A percentile compares a stretch with the other conserved stretches of the same genome.
Evolutionary conservation across 2,797 vertebrate genomes (phyloP).

Genomic region (Glyptemys insculpta): DNA sequence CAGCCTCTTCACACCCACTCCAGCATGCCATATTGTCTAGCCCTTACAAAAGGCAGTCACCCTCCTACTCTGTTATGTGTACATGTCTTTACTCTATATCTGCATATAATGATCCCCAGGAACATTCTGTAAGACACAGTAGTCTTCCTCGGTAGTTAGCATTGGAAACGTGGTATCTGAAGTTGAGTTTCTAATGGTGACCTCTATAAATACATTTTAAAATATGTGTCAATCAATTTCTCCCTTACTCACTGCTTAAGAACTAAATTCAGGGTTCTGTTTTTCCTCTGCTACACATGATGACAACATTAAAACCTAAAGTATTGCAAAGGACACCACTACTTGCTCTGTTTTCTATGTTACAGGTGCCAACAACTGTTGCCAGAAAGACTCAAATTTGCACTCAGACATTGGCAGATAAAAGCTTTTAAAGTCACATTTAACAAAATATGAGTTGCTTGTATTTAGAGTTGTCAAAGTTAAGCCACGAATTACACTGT

Average conservation of each 20-base stretch:
- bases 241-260: background rate
- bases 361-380: background rate
- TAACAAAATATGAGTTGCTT: background rate
- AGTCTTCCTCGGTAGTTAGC: background rate
- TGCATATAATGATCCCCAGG: background rate
- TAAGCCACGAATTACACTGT: background rate
- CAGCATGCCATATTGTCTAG: accelerated
- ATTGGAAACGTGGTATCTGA: background rate
- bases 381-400: background rate
- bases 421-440: background rate
- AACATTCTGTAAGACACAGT: background rate
- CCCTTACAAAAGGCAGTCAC: background rate
- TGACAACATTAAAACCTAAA: background rate
- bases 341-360: background rate
- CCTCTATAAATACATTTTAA: background rate
- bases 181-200: background rate
- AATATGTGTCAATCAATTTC: background rate
- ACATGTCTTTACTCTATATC: background rate
- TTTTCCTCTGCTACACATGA: background rate
- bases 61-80: background rate
- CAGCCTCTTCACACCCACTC: background rate
- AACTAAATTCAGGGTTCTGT: background rate
- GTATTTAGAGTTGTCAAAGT: background rate
- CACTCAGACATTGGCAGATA: background rate
- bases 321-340: background rate